Base-by-base conservation (phyloP, 2,797 vertebrate species). In the Rhyacichthys aspro region DNA sequence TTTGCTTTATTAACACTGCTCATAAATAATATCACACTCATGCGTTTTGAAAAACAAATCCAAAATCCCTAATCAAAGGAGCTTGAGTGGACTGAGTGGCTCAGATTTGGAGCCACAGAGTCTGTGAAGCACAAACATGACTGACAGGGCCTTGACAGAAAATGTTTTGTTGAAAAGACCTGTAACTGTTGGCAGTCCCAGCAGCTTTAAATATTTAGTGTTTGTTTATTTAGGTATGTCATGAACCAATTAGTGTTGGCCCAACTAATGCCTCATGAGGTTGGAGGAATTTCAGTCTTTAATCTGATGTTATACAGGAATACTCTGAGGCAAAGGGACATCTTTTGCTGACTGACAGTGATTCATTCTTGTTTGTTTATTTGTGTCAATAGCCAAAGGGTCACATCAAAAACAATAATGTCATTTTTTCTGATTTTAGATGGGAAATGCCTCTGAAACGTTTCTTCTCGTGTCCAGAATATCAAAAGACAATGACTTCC, bases 361-460 rank as follows among this genome's bases (percentile, higher is more conserved):
- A 7, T 6, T 18, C 16, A 11, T 18, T 39, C 7, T 43, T 45
- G 34, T 32, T 15, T 48, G 11, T 61, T 3, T 64, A 8, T 32
- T 47, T 70, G 12, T 59, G 19, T 18, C 16, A 38, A 38, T 52
- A 18, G 49, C 49, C 49, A 38, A 52, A 37, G 34, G 49, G 28
- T 36, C 23, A 28, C 23, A 28, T 28, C 16, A 1, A 19, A 8
- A 38, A 37, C 17, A 38, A 11, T 18, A 19, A 3, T 63, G 1
- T 39, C 59, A 36, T 43, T 59, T 15, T 15, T 65, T 62, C 71
- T 72, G 45, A 49, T 74, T 90, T 16, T 80, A 95, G 94, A 95
- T 95, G 95, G 93, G 89, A 91, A 95, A 94, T 89, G 87, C 46
- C 2, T 94, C 94, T 1, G 90, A 92, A 60, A 61, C 79, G 15